Evolutionary conservation across 2,888 invertebrate species (phyloP).

Genomic region (Maniola hyperantus): DNA sequence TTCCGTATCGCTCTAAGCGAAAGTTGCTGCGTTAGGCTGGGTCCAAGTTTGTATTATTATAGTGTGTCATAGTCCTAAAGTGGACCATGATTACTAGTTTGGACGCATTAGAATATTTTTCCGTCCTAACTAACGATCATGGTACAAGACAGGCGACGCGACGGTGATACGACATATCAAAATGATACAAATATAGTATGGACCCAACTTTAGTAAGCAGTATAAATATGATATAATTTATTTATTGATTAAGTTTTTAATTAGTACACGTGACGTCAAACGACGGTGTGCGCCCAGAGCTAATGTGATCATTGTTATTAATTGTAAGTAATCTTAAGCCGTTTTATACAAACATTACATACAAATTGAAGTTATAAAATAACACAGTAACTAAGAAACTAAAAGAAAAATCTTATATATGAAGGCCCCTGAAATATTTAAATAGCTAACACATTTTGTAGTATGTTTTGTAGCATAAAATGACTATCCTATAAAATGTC

Average conservation of each 20-base stretch:
- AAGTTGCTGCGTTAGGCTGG: slow-evolving; percentile 51
- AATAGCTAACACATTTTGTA: too few relatives aligned
- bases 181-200: slow-evolving; percentile 2
- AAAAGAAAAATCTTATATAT: not conserved
- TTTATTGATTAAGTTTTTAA: slow-evolving; percentile 54
- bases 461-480: too few relatives aligned
- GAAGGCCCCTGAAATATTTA: too few relatives aligned
- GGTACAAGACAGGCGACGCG: not conserved
- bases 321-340: slow-evolving; percentile 40
- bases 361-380: slow-evolving; percentile 6
- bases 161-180: not conserved
- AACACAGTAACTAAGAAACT: not conserved
- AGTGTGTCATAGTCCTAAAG: slow-evolving; percentile 41
- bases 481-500: too few relatives aligned
- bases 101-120: not conserved
- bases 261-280: slow-evolving; percentile 54
- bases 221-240: slow-evolving; percentile 52
- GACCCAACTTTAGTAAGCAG: slow-evolving; percentile 43
- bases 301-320: slow-evolving; percentile 65
- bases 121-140: not conserved
- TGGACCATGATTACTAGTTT: not conserved
- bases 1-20: slow-evolving; percentile 65
- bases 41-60: not conserved
- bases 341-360: slow-evolving; percentile 30
- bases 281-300: slow-evolving; percentile 62